These are phyloP conservation scores for Synodontis membranacea DNA, from an alignment of 2,113 vertebrate species.

Conservation along the genomic window DNA sequence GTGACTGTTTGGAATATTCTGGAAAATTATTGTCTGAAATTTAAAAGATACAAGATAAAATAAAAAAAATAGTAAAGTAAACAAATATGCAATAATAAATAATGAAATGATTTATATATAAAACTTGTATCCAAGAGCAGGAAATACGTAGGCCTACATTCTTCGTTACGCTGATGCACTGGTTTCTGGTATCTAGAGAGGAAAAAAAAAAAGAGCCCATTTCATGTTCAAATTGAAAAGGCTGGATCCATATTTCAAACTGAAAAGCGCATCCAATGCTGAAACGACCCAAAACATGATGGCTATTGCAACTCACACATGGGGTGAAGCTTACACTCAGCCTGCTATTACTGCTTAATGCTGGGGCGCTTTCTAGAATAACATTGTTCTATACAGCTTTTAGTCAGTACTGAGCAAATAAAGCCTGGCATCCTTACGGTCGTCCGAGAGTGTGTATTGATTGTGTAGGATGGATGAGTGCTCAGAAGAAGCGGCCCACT, in stretches of 20 bases:
- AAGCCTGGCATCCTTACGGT: not conserved
- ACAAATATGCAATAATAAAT: too few species aligned
- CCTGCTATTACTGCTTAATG: not conserved
- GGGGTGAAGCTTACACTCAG: not conserved
- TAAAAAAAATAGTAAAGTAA: too few species aligned
- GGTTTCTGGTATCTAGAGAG: too few species aligned
- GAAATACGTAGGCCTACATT: too few species aligned
- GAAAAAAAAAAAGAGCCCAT: not conserved
- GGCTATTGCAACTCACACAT: not conserved
- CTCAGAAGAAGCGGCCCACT: slow-evolving; percentile 32
- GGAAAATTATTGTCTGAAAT: too few species aligned
- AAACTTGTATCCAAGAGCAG: too few species aligned
- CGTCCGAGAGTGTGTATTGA: slow-evolving; percentile 43
- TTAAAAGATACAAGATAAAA: too few species aligned
- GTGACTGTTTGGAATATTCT: too few species aligned
- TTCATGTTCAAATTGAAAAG: not conserved
- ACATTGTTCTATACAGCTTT: not conserved
- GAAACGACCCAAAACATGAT: not conserved
- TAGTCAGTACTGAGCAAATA: slow-evolving; percentile 28
- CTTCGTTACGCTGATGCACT: too few species aligned
- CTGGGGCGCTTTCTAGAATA: not conserved
- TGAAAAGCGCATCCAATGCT: not conserved
- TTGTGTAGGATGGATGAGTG: slow-evolving; percentile 46
- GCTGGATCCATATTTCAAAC: not conserved
- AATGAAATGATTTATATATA: too few species aligned